Evolutionary conservation across 2,888 invertebrate species (phyloP), one percentile per base, ranked within the genome.

Genomic region (Xiphydria camelus): DNA sequence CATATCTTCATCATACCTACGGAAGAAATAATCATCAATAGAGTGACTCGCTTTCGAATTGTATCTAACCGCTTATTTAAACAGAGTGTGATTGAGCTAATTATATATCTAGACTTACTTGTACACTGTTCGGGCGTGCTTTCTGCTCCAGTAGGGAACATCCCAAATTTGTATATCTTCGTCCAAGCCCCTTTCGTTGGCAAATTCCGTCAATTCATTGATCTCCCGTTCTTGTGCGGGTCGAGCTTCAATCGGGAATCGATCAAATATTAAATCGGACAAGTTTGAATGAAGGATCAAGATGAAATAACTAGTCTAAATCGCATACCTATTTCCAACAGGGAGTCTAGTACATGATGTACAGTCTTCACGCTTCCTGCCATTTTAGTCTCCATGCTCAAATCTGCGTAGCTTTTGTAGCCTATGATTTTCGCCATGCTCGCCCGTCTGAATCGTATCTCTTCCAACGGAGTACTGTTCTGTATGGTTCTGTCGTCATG

Each of bases 371-470:
- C 76, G 53, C 80, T 86, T 5, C 87, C 89, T 4, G 94, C 92
- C 93, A 96, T 88, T 81, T 94, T 95, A 0, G 93, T 94, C 77
- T 90, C 87, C 91, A 96, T 91, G 23, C 91, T 91, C 87, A 95
- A 86, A 25, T 93, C 87, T 0, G 85, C 87, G 75, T 79, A 95
- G 41, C 82, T 84, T 50, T 87, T 80, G 70, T 84, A 96, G 0
- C 95, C 94, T 6, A 95, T 76, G 9, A 86, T 62, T 53, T 84
- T 79, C 0, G 94, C 94, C 64, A 90, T 85, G 25, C 87, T 84
- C 31, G 77, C 76, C 54, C 91, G 82, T 25, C 83, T 68, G 33
- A 71, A 77, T 23, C 94, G 80, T 40, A 96, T 89, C 65, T 88
- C 86, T 70, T 94, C 91, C 44, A 95, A 74, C 65, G 86, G 78